These are phyloP conservation scores for Dendroctonus valens DNA, from an alignment of 1,140 invertebrate genomes.

Conservation along the genomic window DNA sequence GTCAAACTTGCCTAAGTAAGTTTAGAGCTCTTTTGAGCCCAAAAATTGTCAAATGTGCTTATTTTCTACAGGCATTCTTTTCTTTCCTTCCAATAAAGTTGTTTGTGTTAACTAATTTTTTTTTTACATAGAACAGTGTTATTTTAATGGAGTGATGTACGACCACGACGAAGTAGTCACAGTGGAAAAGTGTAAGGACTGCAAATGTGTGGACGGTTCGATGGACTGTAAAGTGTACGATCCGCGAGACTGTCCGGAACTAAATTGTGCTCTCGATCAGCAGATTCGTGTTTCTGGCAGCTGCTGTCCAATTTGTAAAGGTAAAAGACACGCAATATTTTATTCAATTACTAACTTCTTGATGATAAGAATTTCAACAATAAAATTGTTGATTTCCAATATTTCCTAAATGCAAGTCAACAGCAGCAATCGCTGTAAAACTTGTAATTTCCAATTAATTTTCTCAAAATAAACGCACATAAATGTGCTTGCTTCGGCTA, in stretches of 20 bases:
- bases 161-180: constrained; percentile 79
- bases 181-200: constrained; percentile 71
- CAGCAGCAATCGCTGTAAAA: too few species aligned
- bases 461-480: not conserved
- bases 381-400: too few species aligned
- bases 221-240: constrained; percentile 76
- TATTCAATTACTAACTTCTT: too few species aligned
- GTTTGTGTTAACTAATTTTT: too few species aligned
- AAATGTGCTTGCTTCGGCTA: not conserved
- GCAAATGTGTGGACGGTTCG: constrained; percentile 74
- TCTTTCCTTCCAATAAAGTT: too few species aligned
- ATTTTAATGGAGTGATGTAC: constrained; percentile 70
- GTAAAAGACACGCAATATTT: constrained; percentile 52
- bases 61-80: too few species aligned
- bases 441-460: too few species aligned
- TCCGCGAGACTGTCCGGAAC: constrained; percentile 71
- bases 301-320: constrained; percentile 89
- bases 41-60: too few species aligned
- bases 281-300: constrained; percentile 79
- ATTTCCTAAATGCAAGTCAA: too few species aligned
- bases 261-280: constrained; percentile 74
- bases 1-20: constrained; percentile 83
- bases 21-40: constrained; percentile 36
- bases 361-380: too few species aligned
- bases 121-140: constrained; percentile 84